Evolutionary conservation across 1,140 invertebrate genomes (phyloP), one percentile per base, ranked within the genome.

Genomic region (Micrasema longulum): DNA sequence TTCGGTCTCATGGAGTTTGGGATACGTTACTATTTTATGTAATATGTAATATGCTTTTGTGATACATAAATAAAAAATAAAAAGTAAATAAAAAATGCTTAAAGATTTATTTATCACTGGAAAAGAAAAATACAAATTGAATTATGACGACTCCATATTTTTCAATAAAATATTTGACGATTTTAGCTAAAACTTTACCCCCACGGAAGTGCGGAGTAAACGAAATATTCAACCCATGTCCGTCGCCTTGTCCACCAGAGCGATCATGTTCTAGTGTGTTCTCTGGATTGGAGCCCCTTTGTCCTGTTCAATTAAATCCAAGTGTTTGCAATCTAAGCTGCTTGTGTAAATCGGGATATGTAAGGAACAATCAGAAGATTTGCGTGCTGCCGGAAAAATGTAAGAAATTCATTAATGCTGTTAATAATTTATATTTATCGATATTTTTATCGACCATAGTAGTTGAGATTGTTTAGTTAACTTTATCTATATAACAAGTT

Each of bases 341-440:
- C n/a, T 2, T 26, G 31, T 57, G 53, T 57, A n/a, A 23, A 31
- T 2, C 10, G 12, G 53, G 53, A 1, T 57, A 57, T 16, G 23
- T 57, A 7, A 26, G 53, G 10, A 36, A 57, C 47, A 4, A 50
- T 22, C 1, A 18, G 3, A 50, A 50, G 9, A 16, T 16, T 2
- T 50, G 47, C 18, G 47, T 50, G 20, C 14, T 57, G 11, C 23
- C 53, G 10, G n/a, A 57, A 57, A 57, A 35, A 31, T 57, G 53
- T 36, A 35, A 57, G 31, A 57, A 7, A 16, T 53, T 4, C 7
- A 14, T 31, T 53, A 7, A 10, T 20, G 20, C 7, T 7, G 14
- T 10, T 53, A 14, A 53, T 14, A 3, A 10, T 53, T 53, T 22
- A 6, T 20, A 6, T 53, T 22, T 53, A 53, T 53, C 23, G 5